Percentiles rank a stretch among this genome's conserved stretches.
phyloP scores from a whole-genome alignment of 2,113 vertebrate species.

The Eurypyga helias region DNA sequence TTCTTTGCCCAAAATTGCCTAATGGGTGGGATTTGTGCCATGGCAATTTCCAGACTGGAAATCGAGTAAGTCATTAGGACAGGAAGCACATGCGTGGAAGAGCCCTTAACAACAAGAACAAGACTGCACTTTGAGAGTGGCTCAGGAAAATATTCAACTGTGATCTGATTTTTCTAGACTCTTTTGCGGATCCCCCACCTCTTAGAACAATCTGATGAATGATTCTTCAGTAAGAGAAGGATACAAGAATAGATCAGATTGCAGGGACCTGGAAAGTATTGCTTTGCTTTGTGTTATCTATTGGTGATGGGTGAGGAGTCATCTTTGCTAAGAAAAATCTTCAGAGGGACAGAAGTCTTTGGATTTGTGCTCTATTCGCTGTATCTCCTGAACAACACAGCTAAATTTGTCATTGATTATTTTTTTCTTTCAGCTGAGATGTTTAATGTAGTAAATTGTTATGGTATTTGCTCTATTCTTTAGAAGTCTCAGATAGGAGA shows the following conservation, averaged over 20 bases:
- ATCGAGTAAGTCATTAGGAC: neutral
- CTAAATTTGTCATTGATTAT: neutral
- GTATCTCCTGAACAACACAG: neutral
- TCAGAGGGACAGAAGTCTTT: neutral
- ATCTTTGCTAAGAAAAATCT: neutral
- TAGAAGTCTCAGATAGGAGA: neutral
- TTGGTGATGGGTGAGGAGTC: neutral
- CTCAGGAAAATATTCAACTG: neutral
- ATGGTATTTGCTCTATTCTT: neutral
- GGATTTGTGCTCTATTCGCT: neutral
- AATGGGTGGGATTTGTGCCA: neutral
- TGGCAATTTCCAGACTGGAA: neutral
- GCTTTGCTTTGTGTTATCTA: neutral
- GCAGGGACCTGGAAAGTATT: neutral
- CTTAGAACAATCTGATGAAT: neutral
- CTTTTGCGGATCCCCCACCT: neutral
- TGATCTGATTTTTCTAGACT: neutral
- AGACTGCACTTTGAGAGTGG: neutral
- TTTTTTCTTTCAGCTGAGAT: neutral
- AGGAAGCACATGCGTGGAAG: neutral
- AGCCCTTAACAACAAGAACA: neutral
- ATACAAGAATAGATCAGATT: neutral
- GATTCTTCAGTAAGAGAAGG: neutral
- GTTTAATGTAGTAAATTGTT: neutral
- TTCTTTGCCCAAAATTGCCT: neutral